These are phyloP conservation scores for Brachionus sp. DNA, from an alignment of 1,140 invertebrate species.

Conservation along the genomic window DNA sequence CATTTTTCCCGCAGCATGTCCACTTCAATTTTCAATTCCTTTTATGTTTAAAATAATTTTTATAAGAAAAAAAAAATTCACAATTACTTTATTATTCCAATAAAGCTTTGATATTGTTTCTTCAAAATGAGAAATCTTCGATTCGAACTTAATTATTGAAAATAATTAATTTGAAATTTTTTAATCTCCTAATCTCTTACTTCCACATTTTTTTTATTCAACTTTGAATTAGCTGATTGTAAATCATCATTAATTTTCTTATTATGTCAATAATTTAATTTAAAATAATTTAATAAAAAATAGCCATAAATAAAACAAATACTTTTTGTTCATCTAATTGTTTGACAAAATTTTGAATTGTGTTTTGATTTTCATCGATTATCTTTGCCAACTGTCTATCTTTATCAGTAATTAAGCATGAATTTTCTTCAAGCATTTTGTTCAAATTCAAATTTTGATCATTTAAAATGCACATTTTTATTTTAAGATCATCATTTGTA, in stretches of 20 bases:
- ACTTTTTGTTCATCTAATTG: neutral
- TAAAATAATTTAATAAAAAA: neutral
- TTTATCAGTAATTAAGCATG: neutral
- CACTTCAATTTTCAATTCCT: neutral
- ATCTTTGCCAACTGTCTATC: neutral
- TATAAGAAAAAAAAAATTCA: neutral
- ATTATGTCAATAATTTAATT: neutral
- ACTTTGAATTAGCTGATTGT: neutral
- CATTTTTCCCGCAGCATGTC: neutral
- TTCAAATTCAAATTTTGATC: neutral
- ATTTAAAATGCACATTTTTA: neutral
- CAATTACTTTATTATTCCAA: neutral
- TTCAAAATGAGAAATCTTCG: neutral
- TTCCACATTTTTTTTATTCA: neutral
- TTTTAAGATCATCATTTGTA: neutral
- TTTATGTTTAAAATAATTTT: neutral
- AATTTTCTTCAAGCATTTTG: neutral
- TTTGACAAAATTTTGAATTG: neutral
- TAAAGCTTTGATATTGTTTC: neutral
- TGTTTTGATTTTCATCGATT: neutral
- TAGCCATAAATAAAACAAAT: neutral
- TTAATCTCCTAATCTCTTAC: neutral
- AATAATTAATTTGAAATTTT: neutral
- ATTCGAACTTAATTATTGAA: neutral
- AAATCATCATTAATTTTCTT: neutral